Evolutionary conservation across 1,140 invertebrate genomes (phyloP).

Genomic region (Lepidotrigona ventralis): DNA sequence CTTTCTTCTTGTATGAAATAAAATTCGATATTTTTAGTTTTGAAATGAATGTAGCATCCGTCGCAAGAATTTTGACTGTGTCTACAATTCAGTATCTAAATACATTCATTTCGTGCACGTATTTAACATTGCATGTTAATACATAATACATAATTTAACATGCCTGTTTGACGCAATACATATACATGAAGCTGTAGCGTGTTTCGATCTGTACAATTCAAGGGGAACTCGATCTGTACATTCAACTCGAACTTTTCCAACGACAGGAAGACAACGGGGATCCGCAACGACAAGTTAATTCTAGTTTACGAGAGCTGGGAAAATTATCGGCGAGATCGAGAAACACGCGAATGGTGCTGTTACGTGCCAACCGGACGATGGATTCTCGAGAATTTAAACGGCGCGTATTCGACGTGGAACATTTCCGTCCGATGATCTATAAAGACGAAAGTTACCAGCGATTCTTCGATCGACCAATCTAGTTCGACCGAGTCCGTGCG

Average conservation of each 20-base stretch:
- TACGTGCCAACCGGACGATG: not conserved
- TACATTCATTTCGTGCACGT: too few species aligned
- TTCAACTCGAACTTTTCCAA: not conserved
- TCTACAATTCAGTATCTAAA: too few species aligned
- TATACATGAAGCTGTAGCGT: not conserved
- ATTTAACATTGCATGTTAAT: too few species aligned
- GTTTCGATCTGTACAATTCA: not conserved
- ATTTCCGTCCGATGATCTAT: constrained; percentile 56
- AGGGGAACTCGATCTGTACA: too few species aligned
- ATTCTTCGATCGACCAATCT: constrained; percentile 5
- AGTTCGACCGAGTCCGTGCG: not conserved
- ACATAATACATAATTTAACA: too few species aligned
- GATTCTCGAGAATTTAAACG: constrained; percentile 7
- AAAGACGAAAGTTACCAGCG: constrained; percentile 47
- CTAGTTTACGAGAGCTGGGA: constrained; percentile 1
- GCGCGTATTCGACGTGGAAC: constrained; percentile 13
- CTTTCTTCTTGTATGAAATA: too few species aligned
- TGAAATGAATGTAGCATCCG: too few species aligned
- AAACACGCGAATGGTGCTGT: too few species aligned
- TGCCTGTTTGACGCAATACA: too few species aligned
- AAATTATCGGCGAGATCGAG: constrained; percentile 14
- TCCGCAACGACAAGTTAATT: constrained; percentile 14
- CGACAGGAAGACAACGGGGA: constrained; percentile 23
- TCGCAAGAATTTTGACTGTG: too few species aligned
- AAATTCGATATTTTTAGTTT: too few species aligned